Conservation (phyloP, 2,113 vertebrate species). For the Oenanthe oenanthe region DNA sequence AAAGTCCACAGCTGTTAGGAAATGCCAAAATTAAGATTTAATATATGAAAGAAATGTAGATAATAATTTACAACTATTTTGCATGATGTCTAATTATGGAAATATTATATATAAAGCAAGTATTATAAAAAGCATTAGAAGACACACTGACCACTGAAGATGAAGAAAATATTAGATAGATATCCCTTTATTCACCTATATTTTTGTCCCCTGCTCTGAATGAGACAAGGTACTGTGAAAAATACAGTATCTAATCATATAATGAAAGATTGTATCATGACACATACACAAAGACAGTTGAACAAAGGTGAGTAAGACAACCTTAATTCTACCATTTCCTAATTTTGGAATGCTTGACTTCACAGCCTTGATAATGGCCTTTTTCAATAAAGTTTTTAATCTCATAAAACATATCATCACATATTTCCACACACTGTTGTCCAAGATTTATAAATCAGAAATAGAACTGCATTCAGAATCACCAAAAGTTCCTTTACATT, state of each 20-base stretch:
- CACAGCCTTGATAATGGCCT: conserved; percentile 10
- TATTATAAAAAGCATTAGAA: not conserved
- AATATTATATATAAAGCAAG: not conserved
- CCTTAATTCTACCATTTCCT: conserved; percentile 40
- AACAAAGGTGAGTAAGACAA: conserved; percentile 27
- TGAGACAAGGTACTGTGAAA: conserved; percentile 5
- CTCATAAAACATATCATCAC: conserved; percentile 11
- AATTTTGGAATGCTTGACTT: conserved; percentile 50
- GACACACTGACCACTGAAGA: not conserved
- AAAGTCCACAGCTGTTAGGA: not conserved
- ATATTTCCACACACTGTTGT: conserved; percentile 5
- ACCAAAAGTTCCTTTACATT: not conserved
- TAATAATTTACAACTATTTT: not conserved
- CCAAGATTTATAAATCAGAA: conserved; percentile 5
- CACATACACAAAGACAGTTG: not conserved
- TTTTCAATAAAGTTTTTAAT: conserved; percentile 43
- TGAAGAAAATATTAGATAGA: conserved; percentile 19
- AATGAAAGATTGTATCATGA: conserved; percentile 62
- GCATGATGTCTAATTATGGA: not conserved
- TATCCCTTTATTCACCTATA: not conserved
- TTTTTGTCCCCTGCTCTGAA: not conserved
- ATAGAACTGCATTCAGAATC: not conserved
- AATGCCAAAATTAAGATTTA: not conserved
- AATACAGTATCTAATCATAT: conserved; percentile 35
- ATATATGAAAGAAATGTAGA: not conserved